These are phyloP conservation scores for Myzus persicae DNA, from an alignment of 1,140 invertebrate genomes.

Conservation along the genomic window DNA sequence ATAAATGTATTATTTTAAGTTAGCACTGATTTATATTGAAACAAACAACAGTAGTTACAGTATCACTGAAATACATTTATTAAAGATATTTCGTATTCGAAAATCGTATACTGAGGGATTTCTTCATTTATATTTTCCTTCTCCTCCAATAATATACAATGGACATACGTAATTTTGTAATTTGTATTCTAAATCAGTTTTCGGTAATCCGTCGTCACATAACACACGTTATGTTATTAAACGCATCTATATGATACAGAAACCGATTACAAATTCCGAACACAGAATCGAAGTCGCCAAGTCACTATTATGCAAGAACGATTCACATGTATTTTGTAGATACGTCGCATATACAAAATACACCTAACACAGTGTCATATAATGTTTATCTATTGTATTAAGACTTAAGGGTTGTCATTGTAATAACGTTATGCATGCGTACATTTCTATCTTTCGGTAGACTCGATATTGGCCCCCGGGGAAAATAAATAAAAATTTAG, in stretches of 20 bases:
- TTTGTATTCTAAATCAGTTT: conserved; percentile 50
- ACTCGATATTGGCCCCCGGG: neutral
- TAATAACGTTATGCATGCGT: neutral
- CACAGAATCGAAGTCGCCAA: neutral
- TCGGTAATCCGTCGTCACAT: conserved; percentile 41
- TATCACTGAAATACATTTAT: neutral
- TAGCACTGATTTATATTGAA: neutral
- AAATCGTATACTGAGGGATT: neutral
- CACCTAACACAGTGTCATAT: neutral
- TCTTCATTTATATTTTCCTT: conserved; percentile 28
- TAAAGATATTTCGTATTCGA: conserved; percentile 34
- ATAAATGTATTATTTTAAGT: neutral
- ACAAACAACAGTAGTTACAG: neutral
- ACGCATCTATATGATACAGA: neutral
- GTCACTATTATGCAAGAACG: neutral
- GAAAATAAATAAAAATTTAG: neutral
- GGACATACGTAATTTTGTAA: neutral
- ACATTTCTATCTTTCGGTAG: neutral
- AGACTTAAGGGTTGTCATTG: neutral
- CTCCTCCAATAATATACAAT: neutral
- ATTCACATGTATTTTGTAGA: neutral
- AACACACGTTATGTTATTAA: conserved; percentile 23
- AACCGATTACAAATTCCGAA: conserved; percentile 41
- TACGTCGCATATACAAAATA: neutral
- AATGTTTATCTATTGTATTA: neutral